Conservation (phyloP, 2,888 invertebrate species). For the Serripes groenlandicus region DNA sequence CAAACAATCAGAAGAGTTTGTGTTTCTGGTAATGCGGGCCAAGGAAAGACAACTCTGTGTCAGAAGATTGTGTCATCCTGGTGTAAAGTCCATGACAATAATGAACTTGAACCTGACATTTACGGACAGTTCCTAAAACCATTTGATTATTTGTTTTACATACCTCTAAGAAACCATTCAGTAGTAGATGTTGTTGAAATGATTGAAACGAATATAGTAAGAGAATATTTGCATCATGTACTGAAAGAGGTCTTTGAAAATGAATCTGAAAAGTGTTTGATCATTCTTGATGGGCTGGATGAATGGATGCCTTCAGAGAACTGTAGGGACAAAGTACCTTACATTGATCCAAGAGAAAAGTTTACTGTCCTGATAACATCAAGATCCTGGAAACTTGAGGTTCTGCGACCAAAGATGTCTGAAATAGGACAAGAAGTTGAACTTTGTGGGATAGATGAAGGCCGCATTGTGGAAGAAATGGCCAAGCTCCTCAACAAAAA, state of each 20-base stretch:
- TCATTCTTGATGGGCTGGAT: conserved; percentile 4
- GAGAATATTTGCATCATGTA: neutral
- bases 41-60: conserved; percentile 24
- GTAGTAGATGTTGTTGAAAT: neutral
- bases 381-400: conserved; percentile 18
- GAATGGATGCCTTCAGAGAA: neutral
- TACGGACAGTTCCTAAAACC: neutral
- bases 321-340: no score
- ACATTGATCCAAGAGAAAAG: neutral
- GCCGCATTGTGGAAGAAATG: no score
- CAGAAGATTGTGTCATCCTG: conserved; percentile 13
- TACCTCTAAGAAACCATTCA: neutral
- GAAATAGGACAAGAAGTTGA: neutral
- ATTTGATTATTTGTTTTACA: conserved; percentile 11
- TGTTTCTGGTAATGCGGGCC: conserved; percentile 14
- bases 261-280: conserved; percentile 11
- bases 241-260: neutral
- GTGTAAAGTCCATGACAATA: conserved; percentile 12
- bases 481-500: neutral
- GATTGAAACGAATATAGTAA: conserved; percentile 7
- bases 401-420: neutral
- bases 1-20: neutral
- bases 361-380: neutral
- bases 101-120: neutral
- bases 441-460: no score